Percentiles rank a stretch among this genome's conserved stretches.
These are phyloP conservation scores for Channallabes apus DNA, from an alignment of 2,797 vertebrate species.

Conservation along the genomic window DNA sequence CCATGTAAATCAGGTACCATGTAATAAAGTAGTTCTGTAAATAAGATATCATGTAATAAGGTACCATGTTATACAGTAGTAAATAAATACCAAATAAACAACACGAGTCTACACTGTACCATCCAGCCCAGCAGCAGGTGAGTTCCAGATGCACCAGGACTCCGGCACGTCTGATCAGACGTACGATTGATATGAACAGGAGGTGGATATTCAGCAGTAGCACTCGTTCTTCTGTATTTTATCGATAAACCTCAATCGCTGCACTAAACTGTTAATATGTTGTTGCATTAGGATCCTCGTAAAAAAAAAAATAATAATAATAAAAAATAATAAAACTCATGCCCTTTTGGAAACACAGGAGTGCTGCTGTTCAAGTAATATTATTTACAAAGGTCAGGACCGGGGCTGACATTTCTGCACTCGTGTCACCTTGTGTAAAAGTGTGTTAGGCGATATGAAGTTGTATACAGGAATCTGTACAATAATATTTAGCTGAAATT, in stretches of 20 bases:
- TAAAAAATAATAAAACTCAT: not conserved
- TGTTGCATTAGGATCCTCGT: not conserved
- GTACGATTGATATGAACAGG: too few species aligned
- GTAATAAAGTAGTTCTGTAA: too few species aligned
- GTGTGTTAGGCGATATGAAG: not conserved
- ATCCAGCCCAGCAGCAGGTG: not conserved
- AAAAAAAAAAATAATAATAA: not conserved
- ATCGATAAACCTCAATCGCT: not conserved
- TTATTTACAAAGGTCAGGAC: slow-evolving; percentile 96
- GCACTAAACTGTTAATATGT: slow-evolving; percentile 3
- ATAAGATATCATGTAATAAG: too few species aligned
- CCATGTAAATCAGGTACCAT: too few species aligned
- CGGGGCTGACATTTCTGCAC: slow-evolving; percentile 78
- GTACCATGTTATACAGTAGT: too few species aligned
- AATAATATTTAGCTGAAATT: not conserved
- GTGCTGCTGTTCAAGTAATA: slow-evolving; percentile 79
- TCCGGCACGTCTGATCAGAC: not conserved
- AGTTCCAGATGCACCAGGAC: not conserved
- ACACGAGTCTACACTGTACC: not conserved
- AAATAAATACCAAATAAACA: too few species aligned
- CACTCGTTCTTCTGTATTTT: not conserved
- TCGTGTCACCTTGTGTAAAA: slow-evolving; percentile 37
- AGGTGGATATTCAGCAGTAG: not conserved
- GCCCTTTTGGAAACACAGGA: slow-evolving; percentile 84
- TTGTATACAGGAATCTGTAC: not conserved